Percentiles rank a stretch among this genome's conserved stretches.
Conservation (phyloP, 2,113 vertebrate genomes). For the Thamnaconus septentrionalis region DNA sequence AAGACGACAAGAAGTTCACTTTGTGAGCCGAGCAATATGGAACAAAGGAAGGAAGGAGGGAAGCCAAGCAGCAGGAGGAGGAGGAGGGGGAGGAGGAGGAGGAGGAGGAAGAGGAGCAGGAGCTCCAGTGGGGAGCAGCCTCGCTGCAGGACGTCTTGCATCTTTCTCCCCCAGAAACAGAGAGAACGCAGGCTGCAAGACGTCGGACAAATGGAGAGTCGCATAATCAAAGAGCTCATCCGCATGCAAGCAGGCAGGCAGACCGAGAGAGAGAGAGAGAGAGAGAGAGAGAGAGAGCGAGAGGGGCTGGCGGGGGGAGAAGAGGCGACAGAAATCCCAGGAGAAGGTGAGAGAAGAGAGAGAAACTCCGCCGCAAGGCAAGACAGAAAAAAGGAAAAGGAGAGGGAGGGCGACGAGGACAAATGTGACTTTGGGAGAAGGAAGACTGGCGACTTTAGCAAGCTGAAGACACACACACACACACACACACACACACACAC, state of each 20-base stretch:
- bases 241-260: too few relatives aligned
- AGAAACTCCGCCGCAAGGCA: too few relatives aligned
- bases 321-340: too few relatives aligned
- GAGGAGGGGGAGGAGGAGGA: background rate
- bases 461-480: too few relatives aligned
- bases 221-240: slow-evolving; percentile 6
- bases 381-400: background rate
- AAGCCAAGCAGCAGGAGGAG: background rate
- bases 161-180: background rate
- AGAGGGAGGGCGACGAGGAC: slow-evolving; percentile 13
- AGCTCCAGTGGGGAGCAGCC: background rate
- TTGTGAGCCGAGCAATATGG: too few relatives aligned
- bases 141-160: background rate
- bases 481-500: too few relatives aligned
- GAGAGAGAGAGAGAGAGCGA: too few relatives aligned
- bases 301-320: too few relatives aligned
- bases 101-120: background rate
- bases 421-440: slow-evolving; percentile 3
- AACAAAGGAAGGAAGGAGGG: too few relatives aligned
- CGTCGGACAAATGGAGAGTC: background rate
- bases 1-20: too few relatives aligned
- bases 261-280: too few relatives aligned
- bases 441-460: background rate
- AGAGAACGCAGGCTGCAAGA: background rate
- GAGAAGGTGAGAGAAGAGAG: background rate